Percentiles rank a stretch among this genome's conserved stretches.
These are phyloP conservation scores for Thamnophis elegans DNA, from an alignment of 2,797 vertebrate genomes.

Conservation along the genomic window DNA sequence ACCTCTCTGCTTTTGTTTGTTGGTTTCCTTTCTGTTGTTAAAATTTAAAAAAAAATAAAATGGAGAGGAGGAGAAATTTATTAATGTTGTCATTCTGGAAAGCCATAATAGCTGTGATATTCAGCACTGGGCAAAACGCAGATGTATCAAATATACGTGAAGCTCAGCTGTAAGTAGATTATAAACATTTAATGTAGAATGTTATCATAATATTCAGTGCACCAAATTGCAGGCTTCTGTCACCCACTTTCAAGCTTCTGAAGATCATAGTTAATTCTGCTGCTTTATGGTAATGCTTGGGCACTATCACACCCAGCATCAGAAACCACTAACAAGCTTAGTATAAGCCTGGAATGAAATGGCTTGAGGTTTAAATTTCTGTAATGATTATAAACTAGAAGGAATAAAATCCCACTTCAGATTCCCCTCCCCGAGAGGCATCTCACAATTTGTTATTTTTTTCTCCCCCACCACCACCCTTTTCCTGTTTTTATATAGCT, in stretches of 20 bases:
- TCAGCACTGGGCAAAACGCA: slow-evolving; percentile 80
- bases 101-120: slow-evolving; percentile 69
- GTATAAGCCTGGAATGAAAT: slow-evolving; percentile 97
- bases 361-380: slow-evolving; percentile 99
- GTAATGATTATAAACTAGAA: slow-evolving; percentile 91
- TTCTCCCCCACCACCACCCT: slow-evolving; percentile 55
- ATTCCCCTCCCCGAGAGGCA: slow-evolving; percentile 67
- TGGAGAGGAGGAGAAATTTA: slow-evolving; percentile 33
- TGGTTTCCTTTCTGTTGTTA: background rate
- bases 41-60: background rate
- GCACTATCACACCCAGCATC: slow-evolving; percentile 92
- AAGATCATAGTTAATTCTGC: slow-evolving; percentile 99
- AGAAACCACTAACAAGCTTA: slow-evolving; percentile 99
- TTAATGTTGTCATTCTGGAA: slow-evolving; percentile 64
- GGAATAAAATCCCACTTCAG: slow-evolving; percentile 96
- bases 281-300: slow-evolving; percentile 97
- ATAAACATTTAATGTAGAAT: slow-evolving; percentile 99
- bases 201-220: slow-evolving; percentile 99
- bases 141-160: slow-evolving; percentile 96
- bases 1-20: slow-evolving; percentile 18
- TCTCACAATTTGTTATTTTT: slow-evolving; percentile 65
- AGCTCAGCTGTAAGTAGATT: slow-evolving; percentile 98
- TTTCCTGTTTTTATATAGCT: slow-evolving; percentile 29
- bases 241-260: slow-evolving; percentile 90
- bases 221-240: slow-evolving; percentile 97